Evolutionary conservation across 2,888 invertebrate species (phyloP), one percentile per base, ranked within the genome.

Genomic region (Dorcus hopei): DNA sequence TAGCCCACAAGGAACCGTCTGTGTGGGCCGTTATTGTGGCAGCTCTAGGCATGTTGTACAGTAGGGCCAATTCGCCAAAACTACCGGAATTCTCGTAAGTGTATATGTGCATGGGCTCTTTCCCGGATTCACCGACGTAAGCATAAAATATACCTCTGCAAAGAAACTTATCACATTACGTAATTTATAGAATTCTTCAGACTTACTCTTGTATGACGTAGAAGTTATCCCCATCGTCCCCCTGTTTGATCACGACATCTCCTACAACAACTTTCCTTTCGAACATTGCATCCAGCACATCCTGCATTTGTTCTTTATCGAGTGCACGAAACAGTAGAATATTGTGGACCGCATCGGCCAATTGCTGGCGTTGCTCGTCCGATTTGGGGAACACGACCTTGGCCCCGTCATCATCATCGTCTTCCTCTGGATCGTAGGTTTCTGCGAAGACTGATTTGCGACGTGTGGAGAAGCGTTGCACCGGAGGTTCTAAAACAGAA

Each of bases 231-330:
- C 97, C 97, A 79, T 97, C 97, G 77, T 96, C 97, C 52, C 92
- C 96, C 80, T 97, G 97, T 72, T 92, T 88, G 78, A 97, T 97
- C 69, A 97, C 91, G 77, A 87, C 88, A 75, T 97, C 97, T 66
- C 89, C 90, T 41, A 89, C 85, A 72, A 86, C 83, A 58, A 95
- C 91, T 74, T 87, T 89, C 78, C 91, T 91, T 80, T 97, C 97
- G 80, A 97, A 97, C 97, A 98, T 97, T 61, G 97, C 97, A 81
- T 97, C 97, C 77, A 98, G 82, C 64, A 97, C 96, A 82, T 95
- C 90, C 70, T 89, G 88, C 89, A 94, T 95, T 75, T 89, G 89
- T 74, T 89, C 96, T 74, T 89, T 89, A 76, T 97, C 97, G 72
- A 97, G 84, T 50, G 95, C 89, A 75, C 96, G 90, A 86, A 98